phyloP scores from a whole-genome alignment of 2,888 invertebrate species.

The Agrotis ipsilon region DNA sequence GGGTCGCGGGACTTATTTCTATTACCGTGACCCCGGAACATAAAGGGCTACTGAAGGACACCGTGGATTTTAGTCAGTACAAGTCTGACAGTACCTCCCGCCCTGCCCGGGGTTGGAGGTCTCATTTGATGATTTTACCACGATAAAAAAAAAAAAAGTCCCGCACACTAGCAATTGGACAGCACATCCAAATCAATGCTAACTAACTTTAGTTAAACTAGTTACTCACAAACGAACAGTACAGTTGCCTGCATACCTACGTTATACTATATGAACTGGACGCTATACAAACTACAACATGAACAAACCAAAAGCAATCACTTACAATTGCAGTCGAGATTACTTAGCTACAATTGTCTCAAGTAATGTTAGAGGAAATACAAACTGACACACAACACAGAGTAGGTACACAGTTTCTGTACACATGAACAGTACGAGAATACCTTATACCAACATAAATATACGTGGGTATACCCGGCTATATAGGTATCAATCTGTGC shows the following conservation, averaged over 20 bases:
- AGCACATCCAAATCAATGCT: background rate
- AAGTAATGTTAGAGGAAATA: constrained; percentile 5
- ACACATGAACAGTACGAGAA: constrained; percentile 12
- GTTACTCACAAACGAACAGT: background rate
- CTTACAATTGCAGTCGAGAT: constrained; percentile 6
- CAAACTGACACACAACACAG: background rate
- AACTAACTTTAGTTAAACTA: background rate
- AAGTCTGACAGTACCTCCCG: too few relatives aligned
- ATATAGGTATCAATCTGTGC: too few relatives aligned
- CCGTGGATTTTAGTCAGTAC: too few relatives aligned
- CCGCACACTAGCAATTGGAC: background rate
- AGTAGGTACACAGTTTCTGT: background rate
- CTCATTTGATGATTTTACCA: too few relatives aligned
- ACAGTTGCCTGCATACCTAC: background rate
- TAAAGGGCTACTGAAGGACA: too few relatives aligned
- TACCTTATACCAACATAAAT: background rate
- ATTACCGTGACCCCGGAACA: too few relatives aligned
- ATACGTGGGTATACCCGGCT: background rate
- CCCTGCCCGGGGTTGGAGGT: too few relatives aligned
- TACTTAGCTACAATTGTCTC: constrained; percentile 6
- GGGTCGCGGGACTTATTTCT: too few relatives aligned
- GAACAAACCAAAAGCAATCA: background rate
- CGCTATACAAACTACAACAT: background rate
- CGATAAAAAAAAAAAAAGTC: too few relatives aligned
- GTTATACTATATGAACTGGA: background rate